Conservation (phyloP, 2,888 invertebrate genomes). For the Itoplectis maculator region DNA sequence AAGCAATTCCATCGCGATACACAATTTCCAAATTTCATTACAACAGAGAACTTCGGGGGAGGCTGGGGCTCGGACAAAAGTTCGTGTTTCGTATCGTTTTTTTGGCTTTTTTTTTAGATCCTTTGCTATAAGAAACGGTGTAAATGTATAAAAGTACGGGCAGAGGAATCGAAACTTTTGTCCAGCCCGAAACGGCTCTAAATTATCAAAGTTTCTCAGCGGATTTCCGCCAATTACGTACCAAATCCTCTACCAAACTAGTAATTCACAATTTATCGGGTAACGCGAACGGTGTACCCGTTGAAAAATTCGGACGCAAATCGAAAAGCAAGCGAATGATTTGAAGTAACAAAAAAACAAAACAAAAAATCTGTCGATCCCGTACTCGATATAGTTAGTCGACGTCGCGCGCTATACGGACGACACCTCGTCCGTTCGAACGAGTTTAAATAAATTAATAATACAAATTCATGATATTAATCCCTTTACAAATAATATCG, state of each 20-base stretch:
- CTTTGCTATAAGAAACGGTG: conserved; percentile 75
- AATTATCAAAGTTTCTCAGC: not conserved
- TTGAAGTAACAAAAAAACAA: not conserved
- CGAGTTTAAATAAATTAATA: conserved; percentile 59
- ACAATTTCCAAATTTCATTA: conserved; percentile 33
- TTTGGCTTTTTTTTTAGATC: conserved; percentile 18
- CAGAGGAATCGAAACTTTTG: conserved; percentile 75
- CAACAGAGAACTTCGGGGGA: not conserved
- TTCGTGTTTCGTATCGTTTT: conserved; percentile 58
- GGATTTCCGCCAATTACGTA: conserved; percentile 16
- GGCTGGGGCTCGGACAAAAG: conserved; percentile 74
- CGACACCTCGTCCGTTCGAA: not conserved
- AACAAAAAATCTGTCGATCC: conserved; percentile 18
- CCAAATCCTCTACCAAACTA: conserved; percentile 23
- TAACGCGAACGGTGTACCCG: conserved; percentile 2
- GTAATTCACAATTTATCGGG: not conserved
- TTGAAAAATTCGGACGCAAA: not conserved
- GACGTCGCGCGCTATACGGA: conserved; percentile 5
- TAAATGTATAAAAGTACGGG: conserved; percentile 82
- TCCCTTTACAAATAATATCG: conserved; percentile 65
- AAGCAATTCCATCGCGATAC: conserved; percentile 36
- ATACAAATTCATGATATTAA: conserved; percentile 54
- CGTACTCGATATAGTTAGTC: conserved; percentile 6
- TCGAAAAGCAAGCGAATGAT: conserved; percentile 3
- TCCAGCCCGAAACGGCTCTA: conserved; percentile 67